phyloP scores from a whole-genome alignment of 2,888 invertebrate species.

The Tubulanus polymorphus region DNA sequence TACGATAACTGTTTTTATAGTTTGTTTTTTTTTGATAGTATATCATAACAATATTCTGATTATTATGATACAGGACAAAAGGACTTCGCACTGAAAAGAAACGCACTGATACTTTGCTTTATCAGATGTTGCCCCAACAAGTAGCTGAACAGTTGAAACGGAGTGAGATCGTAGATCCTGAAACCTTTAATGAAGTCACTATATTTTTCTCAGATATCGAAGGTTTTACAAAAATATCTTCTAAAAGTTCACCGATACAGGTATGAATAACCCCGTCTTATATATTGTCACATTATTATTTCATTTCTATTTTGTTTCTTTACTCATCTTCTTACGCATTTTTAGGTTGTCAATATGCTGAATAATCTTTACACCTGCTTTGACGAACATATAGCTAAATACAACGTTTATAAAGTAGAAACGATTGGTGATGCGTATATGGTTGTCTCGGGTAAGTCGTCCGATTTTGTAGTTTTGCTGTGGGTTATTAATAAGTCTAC shows the following conservation, averaged over 20 bases:
- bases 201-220: constrained; percentile 45
- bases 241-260: constrained; percentile 38
- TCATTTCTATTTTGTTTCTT: too few species aligned
- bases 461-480: too few species aligned
- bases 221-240: constrained; percentile 40
- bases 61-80: constrained; percentile 37
- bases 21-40: too few species aligned
- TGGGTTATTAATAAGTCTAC: too few species aligned
- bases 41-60: too few species aligned
- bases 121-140: constrained; percentile 47
- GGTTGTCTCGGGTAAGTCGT: constrained; percentile 33
- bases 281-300: too few species aligned
- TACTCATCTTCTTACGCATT: too few species aligned
- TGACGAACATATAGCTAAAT: constrained; percentile 32
- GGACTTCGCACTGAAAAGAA: constrained; percentile 41
- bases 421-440: constrained; percentile 42
- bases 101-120: constrained; percentile 40
- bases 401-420: constrained; percentile 42
- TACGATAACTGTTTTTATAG: too few species aligned
- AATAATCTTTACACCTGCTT: constrained; percentile 37
- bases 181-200: constrained; percentile 36
- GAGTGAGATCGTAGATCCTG: constrained; percentile 34
- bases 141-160: constrained; percentile 44
- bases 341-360: constrained; percentile 32
- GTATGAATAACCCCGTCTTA: too few species aligned